Conservation (phyloP, 2,113 vertebrate genomes). For the Rhodinocichla rosea region DNA sequence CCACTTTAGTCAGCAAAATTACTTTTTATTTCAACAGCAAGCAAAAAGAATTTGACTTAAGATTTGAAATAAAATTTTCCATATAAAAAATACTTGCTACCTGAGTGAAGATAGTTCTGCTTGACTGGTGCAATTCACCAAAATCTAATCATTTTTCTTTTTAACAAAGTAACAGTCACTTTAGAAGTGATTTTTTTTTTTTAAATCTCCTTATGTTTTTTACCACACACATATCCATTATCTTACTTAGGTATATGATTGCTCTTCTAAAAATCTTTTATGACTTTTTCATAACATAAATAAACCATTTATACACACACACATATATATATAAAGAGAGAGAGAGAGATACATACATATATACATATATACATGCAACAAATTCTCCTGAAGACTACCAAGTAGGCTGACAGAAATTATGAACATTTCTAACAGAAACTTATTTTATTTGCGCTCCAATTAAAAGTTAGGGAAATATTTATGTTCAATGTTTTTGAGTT, state of each 20-base stretch:
- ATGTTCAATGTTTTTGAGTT: neutral
- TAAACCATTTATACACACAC: neutral
- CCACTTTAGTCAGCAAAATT: neutral
- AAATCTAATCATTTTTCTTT: neutral
- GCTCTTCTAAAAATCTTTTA: neutral
- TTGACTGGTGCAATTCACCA: neutral
- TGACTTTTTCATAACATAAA: neutral
- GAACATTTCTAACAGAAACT: neutral
- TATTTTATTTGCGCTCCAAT: neutral
- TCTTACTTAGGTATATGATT: neutral
- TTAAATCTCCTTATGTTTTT: neutral
- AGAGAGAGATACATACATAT: neutral
- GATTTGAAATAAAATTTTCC: neutral
- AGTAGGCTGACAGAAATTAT: neutral
- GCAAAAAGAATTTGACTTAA: neutral
- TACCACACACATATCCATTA: neutral
- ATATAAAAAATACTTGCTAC: neutral
- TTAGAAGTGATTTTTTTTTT: neutral
- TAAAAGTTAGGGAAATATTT: neutral
- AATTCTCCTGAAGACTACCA: neutral
- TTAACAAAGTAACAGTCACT: neutral
- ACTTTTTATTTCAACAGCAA: neutral
- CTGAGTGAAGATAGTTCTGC: neutral
- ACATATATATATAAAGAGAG: rapidly evolving
- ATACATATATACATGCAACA: neutral